phyloP scores from a whole-genome alignment of 2,113 vertebrate species.

The Alethe castanea region DNA sequence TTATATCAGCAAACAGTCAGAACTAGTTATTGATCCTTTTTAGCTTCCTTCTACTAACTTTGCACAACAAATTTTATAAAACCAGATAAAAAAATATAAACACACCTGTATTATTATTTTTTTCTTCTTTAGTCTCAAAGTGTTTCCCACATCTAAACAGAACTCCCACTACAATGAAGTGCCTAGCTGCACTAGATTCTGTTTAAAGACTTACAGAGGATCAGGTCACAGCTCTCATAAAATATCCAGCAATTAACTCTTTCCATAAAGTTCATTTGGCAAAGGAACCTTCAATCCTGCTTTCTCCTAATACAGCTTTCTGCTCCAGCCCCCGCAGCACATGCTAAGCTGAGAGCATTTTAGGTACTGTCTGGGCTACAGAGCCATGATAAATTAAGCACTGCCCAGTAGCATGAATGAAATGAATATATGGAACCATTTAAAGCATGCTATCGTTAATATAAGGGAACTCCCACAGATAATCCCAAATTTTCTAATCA shows the following conservation, averaged over 20 bases:
- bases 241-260: slow-evolving; percentile 13
- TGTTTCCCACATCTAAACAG: not conserved
- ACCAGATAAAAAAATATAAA: not conserved
- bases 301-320: not conserved
- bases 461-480: not conserved
- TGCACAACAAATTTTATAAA: not conserved
- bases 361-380: not conserved
- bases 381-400: not conserved
- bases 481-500: not conserved
- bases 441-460: not conserved
- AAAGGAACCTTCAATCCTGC: not conserved
- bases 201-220: not conserved
- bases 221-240: not conserved
- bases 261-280: not conserved
- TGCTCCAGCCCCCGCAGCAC: not conserved
- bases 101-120: not conserved
- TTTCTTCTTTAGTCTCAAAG: not conserved
- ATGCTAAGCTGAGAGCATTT: not conserved
- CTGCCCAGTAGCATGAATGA: not conserved
- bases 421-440: not conserved
- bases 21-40: not conserved
- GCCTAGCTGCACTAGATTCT: not conserved
- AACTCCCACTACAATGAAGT: not conserved
- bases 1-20: not conserved
- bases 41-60: not conserved